A percentile compares a stretch with the other conserved stretches of the same genome.
phyloP scores from a whole-genome alignment of 2,113 vertebrate species.

The Gopherus flavomarginatus region DNA sequence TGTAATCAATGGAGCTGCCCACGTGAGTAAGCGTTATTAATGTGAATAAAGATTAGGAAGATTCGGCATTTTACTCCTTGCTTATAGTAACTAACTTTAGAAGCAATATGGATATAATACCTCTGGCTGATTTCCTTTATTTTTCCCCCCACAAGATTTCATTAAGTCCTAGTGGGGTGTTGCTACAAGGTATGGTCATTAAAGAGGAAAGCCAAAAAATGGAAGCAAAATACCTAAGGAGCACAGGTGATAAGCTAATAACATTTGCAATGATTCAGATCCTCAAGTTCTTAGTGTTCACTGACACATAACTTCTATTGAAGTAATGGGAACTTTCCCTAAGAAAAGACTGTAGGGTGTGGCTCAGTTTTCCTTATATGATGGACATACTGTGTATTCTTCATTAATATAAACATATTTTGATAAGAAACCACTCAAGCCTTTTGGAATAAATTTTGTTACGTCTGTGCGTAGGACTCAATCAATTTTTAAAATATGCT shows the following conservation, averaged over 20 bases:
- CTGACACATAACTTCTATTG: neutral
- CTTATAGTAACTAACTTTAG: neutral
- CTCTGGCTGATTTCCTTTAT: neutral
- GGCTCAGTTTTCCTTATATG: neutral
- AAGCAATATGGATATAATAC: neutral
- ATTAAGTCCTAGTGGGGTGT: neutral
- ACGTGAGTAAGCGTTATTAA: neutral
- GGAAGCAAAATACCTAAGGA: neutral
- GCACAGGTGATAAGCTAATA: neutral
- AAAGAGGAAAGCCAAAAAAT: neutral
- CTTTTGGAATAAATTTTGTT: neutral
- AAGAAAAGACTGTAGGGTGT: neutral
- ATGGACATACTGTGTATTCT: neutral
- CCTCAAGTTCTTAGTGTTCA: neutral
- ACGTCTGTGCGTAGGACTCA: neutral
- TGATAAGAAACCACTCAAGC: neutral
- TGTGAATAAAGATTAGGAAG: neutral
- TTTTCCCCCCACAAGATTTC: neutral
- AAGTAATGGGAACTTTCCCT: neutral
- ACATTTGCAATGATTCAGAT: neutral
- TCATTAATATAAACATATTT: neutral
- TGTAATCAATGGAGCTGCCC: neutral
- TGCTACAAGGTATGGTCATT: neutral
- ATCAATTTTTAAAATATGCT: neutral
- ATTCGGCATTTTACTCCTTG: neutral